Percentiles rank a stretch among this genome's conserved stretches.
These are phyloP conservation scores for Arge pagana DNA, from an alignment of 2,888 invertebrate species.

Conservation along the genomic window DNA sequence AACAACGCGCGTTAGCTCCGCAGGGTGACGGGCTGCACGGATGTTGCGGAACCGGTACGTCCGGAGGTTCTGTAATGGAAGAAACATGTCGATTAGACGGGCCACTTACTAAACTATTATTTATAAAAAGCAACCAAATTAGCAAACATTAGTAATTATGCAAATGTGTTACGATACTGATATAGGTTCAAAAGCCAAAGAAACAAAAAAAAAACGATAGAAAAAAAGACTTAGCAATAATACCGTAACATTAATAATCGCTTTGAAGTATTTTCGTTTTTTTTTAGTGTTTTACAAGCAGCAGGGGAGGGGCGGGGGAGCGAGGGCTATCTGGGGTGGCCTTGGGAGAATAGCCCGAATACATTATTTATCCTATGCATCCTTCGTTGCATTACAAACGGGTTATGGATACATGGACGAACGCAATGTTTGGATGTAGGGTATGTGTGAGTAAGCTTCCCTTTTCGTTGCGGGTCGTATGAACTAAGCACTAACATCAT, in stretches of 20 bases:
- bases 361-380: constrained; percentile 10
- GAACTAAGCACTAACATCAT: constrained; percentile 16
- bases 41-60: constrained; percentile 32
- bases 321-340: not conserved
- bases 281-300: too few species aligned
- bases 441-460: constrained; percentile 1
- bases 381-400: constrained; percentile 6
- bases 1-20: constrained; percentile 70
- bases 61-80: constrained; percentile 29
- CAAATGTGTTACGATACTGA: constrained; percentile 6
- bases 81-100: too few species aligned
- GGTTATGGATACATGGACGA: constrained; percentile 10
- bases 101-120: constrained; percentile 30
- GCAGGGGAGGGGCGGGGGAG: constrained; percentile 8
- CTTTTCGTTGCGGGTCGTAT: constrained; percentile 2
- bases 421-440: constrained; percentile 13
- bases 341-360: constrained; percentile 11
- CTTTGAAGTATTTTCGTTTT: too few species aligned
- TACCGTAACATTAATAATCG: too few species aligned
- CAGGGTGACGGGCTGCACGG: constrained; percentile 71
- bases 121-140: constrained; percentile 30
- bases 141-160: constrained; percentile 1
- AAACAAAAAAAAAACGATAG: constrained; percentile 5
- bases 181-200: constrained; percentile 8
- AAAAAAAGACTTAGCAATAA: too few species aligned